phyloP scores from a whole-genome alignment of 2,113 vertebrate species.

The Agapornis roseicollis region DNA sequence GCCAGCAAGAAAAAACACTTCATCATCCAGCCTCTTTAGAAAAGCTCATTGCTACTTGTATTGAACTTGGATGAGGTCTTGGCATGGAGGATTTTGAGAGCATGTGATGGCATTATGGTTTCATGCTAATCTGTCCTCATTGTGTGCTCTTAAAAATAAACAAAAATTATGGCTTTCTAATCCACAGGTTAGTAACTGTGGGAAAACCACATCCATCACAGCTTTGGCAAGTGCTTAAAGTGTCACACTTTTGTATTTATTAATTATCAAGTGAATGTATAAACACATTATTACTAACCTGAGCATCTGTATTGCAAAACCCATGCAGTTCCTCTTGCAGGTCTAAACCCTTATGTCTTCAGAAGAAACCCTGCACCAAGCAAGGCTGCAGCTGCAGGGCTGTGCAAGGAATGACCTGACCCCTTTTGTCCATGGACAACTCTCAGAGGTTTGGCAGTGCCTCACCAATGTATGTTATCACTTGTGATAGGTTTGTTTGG shows the following conservation, averaged over 20 bases:
- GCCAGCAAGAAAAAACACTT: background rate
- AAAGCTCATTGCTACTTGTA: conserved; percentile 12
- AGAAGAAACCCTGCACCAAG: background rate
- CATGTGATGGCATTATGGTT: conserved; percentile 41
- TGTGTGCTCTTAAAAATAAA: conserved; percentile 28
- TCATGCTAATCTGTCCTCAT: conserved; percentile 18
- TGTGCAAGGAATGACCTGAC: background rate
- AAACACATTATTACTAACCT: background rate
- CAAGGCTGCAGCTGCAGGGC: background rate
- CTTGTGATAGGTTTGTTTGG: background rate
- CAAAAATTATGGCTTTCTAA: conserved; percentile 30
- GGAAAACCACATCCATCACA: background rate
- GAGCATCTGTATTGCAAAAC: background rate
- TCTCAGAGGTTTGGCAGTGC: accelerated
- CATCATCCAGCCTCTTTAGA: background rate
- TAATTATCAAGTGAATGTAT: background rate
- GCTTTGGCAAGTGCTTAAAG: background rate
- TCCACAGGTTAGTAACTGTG: background rate
- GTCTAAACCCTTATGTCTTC: background rate
- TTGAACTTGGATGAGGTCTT: conserved; percentile 5
- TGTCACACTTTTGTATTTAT: conserved; percentile 19
- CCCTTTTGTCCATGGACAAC: background rate
- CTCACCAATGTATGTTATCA: background rate
- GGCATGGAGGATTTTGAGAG: background rate
- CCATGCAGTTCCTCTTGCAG: background rate